A percentile compares a stretch with the other conserved stretches of the same genome.
Evolutionary conservation across 2,888 invertebrate genomes (phyloP).

Genomic region (Phalangium opilio): DNA sequence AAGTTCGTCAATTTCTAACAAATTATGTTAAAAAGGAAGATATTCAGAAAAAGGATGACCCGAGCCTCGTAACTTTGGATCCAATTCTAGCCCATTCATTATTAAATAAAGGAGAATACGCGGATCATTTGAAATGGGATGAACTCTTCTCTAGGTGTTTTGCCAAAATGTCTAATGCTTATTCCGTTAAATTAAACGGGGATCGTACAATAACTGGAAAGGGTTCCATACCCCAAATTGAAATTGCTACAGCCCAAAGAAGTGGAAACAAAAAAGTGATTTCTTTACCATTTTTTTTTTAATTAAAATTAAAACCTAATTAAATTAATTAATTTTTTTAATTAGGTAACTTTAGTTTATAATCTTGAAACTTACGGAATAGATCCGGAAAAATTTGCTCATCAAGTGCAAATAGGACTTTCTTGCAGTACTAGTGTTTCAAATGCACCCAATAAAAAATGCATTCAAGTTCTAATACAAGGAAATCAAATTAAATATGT

Average conservation of each 20-base stretch:
- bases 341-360: constrained; percentile 65
- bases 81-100: constrained; percentile 36
- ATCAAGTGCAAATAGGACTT: constrained; percentile 12
- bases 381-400: constrained; percentile 42
- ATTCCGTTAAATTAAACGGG: constrained; percentile 42
- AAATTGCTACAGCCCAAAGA: constrained; percentile 57
- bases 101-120: constrained; percentile 29
- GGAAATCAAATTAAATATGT: constrained; percentile 66
- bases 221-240: constrained; percentile 58
- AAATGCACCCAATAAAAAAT: constrained; percentile 9
- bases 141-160: constrained; percentile 34
- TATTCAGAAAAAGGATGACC: constrained; percentile 36
- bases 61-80: constrained; percentile 38
- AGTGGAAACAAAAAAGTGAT: constrained; percentile 75
- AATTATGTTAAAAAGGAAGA: constrained; percentile 52
- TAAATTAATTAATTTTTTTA: too few species aligned
- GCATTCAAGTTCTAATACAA: constrained; percentile 59
- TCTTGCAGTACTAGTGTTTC: constrained; percentile 13
- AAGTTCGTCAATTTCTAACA: constrained; percentile 49
- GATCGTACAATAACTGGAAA: constrained; percentile 39
- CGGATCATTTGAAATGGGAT: not conserved
- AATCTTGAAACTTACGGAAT: constrained; percentile 79
- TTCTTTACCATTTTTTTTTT: constrained; percentile 3
- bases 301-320: not conserved
- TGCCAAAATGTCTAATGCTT: constrained; percentile 53